Base-by-base conservation (phyloP, 2,888 invertebrate species). In the Desoria tigrina region DNA sequence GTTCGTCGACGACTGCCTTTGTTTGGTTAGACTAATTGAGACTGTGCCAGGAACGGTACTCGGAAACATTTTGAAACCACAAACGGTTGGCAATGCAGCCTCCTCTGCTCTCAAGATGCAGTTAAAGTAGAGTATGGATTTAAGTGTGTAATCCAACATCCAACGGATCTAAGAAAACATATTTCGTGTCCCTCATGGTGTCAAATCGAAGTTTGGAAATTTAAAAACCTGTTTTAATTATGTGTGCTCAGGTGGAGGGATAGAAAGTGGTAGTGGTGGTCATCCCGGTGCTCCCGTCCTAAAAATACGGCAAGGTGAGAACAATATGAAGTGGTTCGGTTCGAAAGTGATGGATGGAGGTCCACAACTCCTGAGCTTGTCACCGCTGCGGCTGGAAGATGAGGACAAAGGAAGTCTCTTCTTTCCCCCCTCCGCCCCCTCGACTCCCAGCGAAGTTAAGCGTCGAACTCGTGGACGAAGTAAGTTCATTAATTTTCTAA, bases 351-450 rank as follows among this genome's bases (percentile, higher is more conserved):
- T 61, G 79, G 83, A 85, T 77, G 83, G 84, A 64, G 84, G 84
- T 76, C 85, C 85, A 24, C 85, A 85, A 78, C 79, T 85, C 71
- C 84, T 86, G 58, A 82, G 82, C 76, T 77, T 83, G 63, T 81
- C 82, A 37, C 83, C 83, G 42, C 68, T 79, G 14, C 66, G 74
- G 49, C 72, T 77, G 58, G 78, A 78, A 54, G 77, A 74, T 27
- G 71, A 69, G 24, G 68, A 65, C 7, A 65, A 68, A 14, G 61
- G 56, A 42, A 61, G 51, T 14, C 61, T 65, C n/a, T 71, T 68
- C 64, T 71, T 72, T 61, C 71, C 71, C 2, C 72, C 72, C 0
- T 71, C 72, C 16, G 75, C 73, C 9, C 74, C 74, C 4, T 61
- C 68, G 4, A 75, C 74, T 24, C 74, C 75, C 18, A 69, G 68